These are phyloP conservation scores for Strigamia transsilvanica DNA, from an alignment of 2,888 invertebrate species.

Conservation along the genomic window DNA sequence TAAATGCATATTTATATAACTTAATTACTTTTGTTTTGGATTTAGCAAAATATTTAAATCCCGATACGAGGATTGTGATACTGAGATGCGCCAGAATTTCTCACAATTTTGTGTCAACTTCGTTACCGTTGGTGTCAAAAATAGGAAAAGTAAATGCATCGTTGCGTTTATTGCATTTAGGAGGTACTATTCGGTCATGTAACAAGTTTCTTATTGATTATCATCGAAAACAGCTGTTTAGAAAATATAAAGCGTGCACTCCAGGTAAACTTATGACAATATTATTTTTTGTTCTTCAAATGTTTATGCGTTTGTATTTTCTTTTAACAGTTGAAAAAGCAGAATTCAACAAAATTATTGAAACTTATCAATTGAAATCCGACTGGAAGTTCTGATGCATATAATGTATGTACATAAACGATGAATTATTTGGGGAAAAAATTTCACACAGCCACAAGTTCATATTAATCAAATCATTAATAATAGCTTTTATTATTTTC, in stretches of 20 bases:
- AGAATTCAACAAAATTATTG: too few species aligned
- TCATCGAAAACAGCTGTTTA: background rate
- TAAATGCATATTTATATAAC: background rate
- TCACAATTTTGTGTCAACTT: background rate
- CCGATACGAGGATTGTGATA: background rate
- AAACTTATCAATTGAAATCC: too few species aligned
- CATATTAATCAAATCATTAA: too few species aligned
- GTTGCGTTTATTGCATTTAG: background rate
- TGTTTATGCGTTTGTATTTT: too few species aligned
- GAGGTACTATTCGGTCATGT: background rate
- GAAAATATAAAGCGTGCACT: background rate
- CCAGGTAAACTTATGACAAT: background rate
- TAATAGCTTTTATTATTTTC: too few species aligned
- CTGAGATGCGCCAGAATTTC: background rate
- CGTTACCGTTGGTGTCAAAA: background rate
- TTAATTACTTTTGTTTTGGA: background rate
- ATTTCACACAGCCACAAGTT: too few species aligned
- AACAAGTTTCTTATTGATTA: background rate
- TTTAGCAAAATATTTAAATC: background rate
- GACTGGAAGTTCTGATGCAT: too few species aligned
- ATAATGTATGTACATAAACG: too few species aligned
- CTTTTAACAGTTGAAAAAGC: too few species aligned
- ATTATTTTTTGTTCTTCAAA: too few species aligned
- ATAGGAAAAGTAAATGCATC: background rate
- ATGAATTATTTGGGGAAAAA: too few species aligned